These are phyloP conservation scores for Andrena dorsata DNA, from an alignment of 2,888 invertebrate species.

Conservation along the genomic window DNA sequence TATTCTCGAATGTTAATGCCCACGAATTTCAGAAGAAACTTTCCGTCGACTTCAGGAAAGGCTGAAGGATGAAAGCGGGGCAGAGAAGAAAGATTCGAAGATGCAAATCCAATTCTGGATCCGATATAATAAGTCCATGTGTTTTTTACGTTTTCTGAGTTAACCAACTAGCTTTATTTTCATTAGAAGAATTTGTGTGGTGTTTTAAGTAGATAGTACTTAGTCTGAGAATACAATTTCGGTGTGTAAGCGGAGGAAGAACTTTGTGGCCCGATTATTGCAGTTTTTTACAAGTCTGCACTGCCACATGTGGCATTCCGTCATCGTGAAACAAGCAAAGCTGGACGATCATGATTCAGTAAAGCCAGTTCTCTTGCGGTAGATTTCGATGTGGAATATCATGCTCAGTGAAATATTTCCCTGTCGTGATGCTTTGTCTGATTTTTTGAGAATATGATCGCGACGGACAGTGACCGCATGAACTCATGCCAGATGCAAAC, in stretches of 20 bases:
- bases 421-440: not conserved
- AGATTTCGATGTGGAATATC: not conserved
- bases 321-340: slow-evolving; percentile 7
- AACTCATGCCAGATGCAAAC: not conserved
- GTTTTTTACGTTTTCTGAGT: not conserved
- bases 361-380: not conserved
- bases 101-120: not conserved
- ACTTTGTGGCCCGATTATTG: not conserved
- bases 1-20: not conserved
- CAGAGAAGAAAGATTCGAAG: not conserved
- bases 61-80: not conserved
- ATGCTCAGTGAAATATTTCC: not conserved
- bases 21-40: slow-evolving; percentile 8
- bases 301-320: slow-evolving; percentile 11
- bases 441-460: not conserved
- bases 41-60: not conserved
- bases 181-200: not conserved
- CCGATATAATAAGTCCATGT: not conserved
- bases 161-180: too few species aligned
- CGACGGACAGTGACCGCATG: not conserved
- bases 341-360: too few species aligned
- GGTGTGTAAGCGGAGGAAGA: not conserved
- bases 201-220: not conserved
- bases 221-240: not conserved
- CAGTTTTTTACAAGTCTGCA: slow-evolving; percentile 9